These are phyloP conservation scores for Samia ricini DNA, from an alignment of 1,140 invertebrate species.

Conservation along the genomic window DNA sequence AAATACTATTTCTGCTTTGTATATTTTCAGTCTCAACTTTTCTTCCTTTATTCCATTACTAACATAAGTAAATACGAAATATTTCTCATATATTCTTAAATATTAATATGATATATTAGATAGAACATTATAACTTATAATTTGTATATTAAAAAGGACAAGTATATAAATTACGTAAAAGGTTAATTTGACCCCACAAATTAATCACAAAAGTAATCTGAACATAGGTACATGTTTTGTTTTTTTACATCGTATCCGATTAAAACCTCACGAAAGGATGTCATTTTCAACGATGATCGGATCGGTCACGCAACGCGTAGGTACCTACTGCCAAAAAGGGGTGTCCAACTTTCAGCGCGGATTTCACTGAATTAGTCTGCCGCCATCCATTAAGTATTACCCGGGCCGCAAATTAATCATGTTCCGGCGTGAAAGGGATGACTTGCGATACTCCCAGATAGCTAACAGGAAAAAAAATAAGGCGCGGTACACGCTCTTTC, in stretches of 20 bases:
- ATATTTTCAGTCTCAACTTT: too few relatives aligned
- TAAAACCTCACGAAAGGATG: neutral
- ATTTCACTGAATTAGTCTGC: neutral
- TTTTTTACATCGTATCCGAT: neutral
- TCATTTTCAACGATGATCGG: neutral
- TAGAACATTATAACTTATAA: too few relatives aligned
- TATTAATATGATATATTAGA: too few relatives aligned
- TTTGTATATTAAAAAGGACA: too few relatives aligned
- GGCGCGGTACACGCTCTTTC: neutral
- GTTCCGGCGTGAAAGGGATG: slow-evolving; percentile 12
- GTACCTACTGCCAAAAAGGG: neutral
- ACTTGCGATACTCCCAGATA: slow-evolving; percentile 8
- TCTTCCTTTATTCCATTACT: too few relatives aligned
- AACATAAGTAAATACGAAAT: too few relatives aligned
- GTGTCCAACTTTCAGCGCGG: neutral
- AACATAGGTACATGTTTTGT: too few relatives aligned
- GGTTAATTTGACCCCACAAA: too few relatives aligned
- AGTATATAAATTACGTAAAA: too few relatives aligned
- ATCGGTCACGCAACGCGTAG: neutral
- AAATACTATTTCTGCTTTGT: too few relatives aligned
- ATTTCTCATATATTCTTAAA: too few relatives aligned
- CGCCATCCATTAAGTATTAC: slow-evolving; percentile 13
- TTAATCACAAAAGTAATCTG: too few relatives aligned
- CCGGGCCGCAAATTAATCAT: slow-evolving; percentile 19
- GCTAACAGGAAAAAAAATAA: neutral